These are phyloP conservation scores for Andrena flavipes DNA, from an alignment of 2,888 invertebrate species.

Conservation along the genomic window DNA sequence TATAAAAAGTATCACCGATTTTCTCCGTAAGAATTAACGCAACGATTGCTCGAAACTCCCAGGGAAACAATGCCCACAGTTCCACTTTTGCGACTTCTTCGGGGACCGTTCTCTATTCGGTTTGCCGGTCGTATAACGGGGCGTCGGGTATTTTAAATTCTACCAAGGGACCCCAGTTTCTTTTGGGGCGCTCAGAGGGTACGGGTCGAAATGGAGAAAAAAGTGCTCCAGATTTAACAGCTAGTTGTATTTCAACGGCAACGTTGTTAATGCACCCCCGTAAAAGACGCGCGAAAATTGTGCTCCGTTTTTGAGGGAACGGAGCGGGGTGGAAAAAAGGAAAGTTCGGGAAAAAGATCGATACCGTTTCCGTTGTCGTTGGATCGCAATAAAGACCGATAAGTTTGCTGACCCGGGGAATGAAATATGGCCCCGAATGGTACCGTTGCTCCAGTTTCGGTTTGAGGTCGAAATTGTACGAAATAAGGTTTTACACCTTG, in stretches of 20 bases:
- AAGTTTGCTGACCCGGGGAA: constrained; percentile 30
- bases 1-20: background rate
- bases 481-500: constrained; percentile 51
- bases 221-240: constrained; percentile 74
- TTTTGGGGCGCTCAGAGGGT: background rate
- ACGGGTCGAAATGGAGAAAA: constrained; percentile 40
- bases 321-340: constrained; percentile 4
- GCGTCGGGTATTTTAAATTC: background rate
- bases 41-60: background rate
- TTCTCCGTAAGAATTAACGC: background rate
- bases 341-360: constrained; percentile 54
- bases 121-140: constrained; percentile 18
- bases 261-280: constrained; percentile 3
- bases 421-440: constrained; percentile 66
- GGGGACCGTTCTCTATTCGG: constrained; percentile 5
- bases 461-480: constrained; percentile 55
- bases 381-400: constrained; percentile 47
- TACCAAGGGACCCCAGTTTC: background rate
- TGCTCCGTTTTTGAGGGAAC: constrained; percentile 18
- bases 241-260: constrained; percentile 70
- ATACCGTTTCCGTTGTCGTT: constrained; percentile 45
- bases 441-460: constrained; percentile 76
- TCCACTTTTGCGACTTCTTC: background rate
- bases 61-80: background rate
- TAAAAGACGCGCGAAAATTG: constrained; percentile 37